Conservation (phyloP, 2,113 vertebrate genomes). For the Oreocharis arfaki region DNA sequence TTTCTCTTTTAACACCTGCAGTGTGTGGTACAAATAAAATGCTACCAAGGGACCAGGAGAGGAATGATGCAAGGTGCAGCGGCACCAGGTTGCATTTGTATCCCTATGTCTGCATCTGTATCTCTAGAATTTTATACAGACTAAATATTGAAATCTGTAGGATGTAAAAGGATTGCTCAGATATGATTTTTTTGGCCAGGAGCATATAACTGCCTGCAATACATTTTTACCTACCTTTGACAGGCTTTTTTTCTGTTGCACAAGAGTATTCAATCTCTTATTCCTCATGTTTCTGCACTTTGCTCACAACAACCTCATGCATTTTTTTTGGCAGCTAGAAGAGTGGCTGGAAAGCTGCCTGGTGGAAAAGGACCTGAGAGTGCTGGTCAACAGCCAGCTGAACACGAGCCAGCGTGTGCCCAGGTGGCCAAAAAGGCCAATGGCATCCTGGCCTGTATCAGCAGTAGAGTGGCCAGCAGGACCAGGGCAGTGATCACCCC, state of each 20-base stretch:
- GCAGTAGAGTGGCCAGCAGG: too few species aligned
- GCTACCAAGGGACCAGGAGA: background rate
- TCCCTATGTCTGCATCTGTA: accelerated
- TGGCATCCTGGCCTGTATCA: too few species aligned
- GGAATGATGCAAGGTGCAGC: background rate
- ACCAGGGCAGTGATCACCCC: background rate
- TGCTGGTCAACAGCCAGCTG: background rate
- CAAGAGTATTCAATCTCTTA: background rate
- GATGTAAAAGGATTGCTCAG: background rate
- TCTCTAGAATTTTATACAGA: background rate
- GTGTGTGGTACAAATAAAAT: background rate
- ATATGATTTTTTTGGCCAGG: background rate
- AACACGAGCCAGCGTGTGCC: background rate
- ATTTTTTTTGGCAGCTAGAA: too few species aligned
- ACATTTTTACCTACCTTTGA: background rate
- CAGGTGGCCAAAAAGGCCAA: background rate
- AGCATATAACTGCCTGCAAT: background rate
- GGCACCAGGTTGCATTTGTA: background rate
- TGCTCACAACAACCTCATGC: background rate
- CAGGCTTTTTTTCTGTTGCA: background rate
- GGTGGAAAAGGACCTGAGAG: background rate
- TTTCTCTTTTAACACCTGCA: background rate
- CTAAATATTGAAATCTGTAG: background rate
- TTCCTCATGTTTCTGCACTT: background rate
- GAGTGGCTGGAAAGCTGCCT: background rate